Evolutionary conservation across 2,113 vertebrate species (phyloP), one percentile per base, ranked within the genome.

Genomic region (Oreochromis spilurus): DNA sequence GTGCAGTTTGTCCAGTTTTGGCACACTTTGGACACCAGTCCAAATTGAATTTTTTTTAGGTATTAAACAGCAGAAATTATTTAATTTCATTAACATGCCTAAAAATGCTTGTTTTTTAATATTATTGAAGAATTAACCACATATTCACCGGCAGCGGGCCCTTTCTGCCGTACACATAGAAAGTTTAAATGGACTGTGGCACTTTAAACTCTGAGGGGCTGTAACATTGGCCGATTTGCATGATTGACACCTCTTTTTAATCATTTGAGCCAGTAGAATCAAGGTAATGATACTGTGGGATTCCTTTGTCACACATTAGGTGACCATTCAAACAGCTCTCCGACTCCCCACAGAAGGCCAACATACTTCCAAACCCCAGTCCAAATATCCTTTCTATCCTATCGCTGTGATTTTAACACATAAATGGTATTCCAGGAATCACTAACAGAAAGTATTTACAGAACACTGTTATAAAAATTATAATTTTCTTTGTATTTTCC

Each of bases 271-370:
- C 7, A 58, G 24, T 58, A 58, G 55, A 58, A 17, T 58, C 14
- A 58, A 2, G 26, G 24, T 16, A 31, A 17, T 58, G 55, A 31
- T 16, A 1, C 24, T 16, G 0, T 58, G 55, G 55, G 55, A 31
- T 58, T 31, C 14, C 55, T 58, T 58, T 58, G 26, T 7, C 55
- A 58, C 55, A 58, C 26, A 58, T 58, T 58, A 58, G 26, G 55
- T 31, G 26, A 17, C 55, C 29, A 58, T 58, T 58, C 55, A 58
- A 58, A 58, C 55, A 60, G 26, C 57, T 60, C 5, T 58, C 55
- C 3, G 1, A 16, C 0, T 13, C 26, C 55, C 26, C 55, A 58
- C 55, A 58, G 55, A 31, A 58, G 14, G 14, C 55, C 55, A 29
- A 58, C 8, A 58, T 31, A 31, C 55, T 60, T 60, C 57, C 4